These are phyloP conservation scores for Agrotis puta DNA, from an alignment of 2,888 invertebrate genomes.

Conservation along the genomic window DNA sequence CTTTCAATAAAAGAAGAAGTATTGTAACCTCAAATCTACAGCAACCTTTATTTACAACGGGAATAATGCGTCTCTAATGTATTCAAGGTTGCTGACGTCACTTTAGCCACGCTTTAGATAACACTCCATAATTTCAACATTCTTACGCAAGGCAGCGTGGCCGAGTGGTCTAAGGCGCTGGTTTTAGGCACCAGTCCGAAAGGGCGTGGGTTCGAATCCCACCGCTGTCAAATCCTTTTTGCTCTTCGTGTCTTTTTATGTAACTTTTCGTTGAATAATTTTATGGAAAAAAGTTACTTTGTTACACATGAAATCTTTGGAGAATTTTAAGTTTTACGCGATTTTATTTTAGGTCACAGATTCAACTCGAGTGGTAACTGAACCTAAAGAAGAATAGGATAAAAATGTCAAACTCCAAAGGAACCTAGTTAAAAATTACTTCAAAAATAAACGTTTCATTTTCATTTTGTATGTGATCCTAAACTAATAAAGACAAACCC, in stretches of 20 bases:
- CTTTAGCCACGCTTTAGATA: not conserved
- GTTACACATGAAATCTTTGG: not conserved
- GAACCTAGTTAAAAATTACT: too few species aligned
- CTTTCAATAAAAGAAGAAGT: not conserved
- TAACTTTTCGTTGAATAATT: not conserved
- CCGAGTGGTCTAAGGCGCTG: conserved; percentile 94
- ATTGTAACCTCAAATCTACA: not conserved
- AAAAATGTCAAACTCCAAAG: too few species aligned
- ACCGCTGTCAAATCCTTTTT: conserved; percentile 89
- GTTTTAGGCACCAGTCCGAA: conserved; percentile 94
- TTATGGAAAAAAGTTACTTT: not conserved
- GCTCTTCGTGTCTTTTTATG: conserved; percentile 13
- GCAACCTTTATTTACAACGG: conserved; percentile 6
- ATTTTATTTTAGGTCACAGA: too few species aligned
- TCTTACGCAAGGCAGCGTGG: conserved; percentile 93
- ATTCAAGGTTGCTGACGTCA: conserved; percentile 44
- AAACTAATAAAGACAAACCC: too few species aligned
- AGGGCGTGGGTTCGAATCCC: conserved; percentile 94
- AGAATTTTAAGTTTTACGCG: not conserved
- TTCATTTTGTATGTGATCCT: too few species aligned
- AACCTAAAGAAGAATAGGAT: too few species aligned
- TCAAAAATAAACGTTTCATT: too few species aligned
- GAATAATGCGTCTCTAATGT: not conserved
- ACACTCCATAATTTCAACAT: conserved; percentile 77
- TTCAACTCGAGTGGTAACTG: too few species aligned